Conservation (phyloP, 2,113 vertebrate species). For the Oreochromis aureus region DNA sequence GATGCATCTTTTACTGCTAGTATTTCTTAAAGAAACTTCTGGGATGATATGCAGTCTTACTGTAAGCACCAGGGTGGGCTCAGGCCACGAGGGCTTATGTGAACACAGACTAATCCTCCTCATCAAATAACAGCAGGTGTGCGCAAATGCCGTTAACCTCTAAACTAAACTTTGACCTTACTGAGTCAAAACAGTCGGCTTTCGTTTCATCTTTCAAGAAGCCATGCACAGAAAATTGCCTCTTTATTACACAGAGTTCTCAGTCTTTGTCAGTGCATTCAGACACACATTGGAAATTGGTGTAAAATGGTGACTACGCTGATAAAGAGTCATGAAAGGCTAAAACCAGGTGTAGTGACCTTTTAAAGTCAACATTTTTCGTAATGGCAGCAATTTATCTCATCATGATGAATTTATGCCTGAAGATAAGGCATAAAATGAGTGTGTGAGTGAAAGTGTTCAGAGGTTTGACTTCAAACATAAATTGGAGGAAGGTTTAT, state of each 20-base stretch:
- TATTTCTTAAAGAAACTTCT: background rate
- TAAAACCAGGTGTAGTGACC: background rate
- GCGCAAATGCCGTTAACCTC: conserved; percentile 48
- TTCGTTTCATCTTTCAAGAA: conserved; percentile 17
- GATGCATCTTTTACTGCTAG: conserved; percentile 1
- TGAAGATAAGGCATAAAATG: background rate
- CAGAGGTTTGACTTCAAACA: background rate
- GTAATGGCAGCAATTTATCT: background rate
- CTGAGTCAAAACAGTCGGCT: conserved; percentile 12
- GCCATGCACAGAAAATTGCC: background rate
- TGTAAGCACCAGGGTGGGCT: conserved; percentile 29
- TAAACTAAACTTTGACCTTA: conserved; percentile 25
- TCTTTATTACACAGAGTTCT: background rate
- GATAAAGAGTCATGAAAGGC: background rate
- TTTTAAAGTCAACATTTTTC: background rate
- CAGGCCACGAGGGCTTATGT: background rate
- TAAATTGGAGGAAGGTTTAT: conserved; percentile 23
- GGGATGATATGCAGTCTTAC: background rate
- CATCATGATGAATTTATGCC: background rate
- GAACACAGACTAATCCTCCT: conserved; percentile 58
- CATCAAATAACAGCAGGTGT: conserved; percentile 73
- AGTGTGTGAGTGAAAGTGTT: background rate
- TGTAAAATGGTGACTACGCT: fast-evolving
- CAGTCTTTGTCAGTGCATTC: background rate
- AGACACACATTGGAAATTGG: background rate